Conservation (phyloP, 53 echinoderm and acorn worm genomes). For the Astropecten irregularis region DNA sequence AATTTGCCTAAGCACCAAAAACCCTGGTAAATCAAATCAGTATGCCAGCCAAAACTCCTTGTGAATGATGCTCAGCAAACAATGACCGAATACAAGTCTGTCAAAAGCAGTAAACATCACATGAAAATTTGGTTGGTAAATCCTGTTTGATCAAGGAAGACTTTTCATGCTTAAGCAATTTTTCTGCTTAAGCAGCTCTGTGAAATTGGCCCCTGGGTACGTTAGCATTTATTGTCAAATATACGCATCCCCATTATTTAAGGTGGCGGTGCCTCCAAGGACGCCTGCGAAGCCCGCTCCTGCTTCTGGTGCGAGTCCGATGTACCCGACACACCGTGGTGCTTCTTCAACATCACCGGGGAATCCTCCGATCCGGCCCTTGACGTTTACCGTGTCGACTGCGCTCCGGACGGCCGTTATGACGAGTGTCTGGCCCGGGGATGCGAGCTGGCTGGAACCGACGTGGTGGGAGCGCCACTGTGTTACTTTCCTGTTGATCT, state of each 20-base stretch:
- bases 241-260: not conserved
- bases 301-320: slow-evolving; percentile 71
- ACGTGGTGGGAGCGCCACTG: slow-evolving; percentile 32
- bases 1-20: no score
- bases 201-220: slow-evolving; percentile 1
- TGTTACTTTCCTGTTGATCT: slow-evolving; percentile 60
- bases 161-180: no score
- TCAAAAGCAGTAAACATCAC: no score
- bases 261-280: slow-evolving; percentile 62
- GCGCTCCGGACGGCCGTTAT: slow-evolving; percentile 63
- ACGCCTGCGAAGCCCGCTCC: slow-evolving; percentile 52
- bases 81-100: no score
- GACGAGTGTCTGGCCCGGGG: slow-evolving; percentile 46
- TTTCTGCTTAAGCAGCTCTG: no score
- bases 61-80: no score
- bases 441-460: slow-evolving; percentile 37
- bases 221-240: slow-evolving; percentile 39
- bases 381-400: slow-evolving; percentile 64
- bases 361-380: slow-evolving; percentile 42
- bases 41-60: no score
- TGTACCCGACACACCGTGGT: slow-evolving; percentile 58
- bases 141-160: no score
- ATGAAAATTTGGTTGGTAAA: no score
- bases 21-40: no score
- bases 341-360: slow-evolving; percentile 67